Evolutionary conservation across 2,888 invertebrate species (phyloP).

Genomic region (Pilophorus perplexus): DNA sequence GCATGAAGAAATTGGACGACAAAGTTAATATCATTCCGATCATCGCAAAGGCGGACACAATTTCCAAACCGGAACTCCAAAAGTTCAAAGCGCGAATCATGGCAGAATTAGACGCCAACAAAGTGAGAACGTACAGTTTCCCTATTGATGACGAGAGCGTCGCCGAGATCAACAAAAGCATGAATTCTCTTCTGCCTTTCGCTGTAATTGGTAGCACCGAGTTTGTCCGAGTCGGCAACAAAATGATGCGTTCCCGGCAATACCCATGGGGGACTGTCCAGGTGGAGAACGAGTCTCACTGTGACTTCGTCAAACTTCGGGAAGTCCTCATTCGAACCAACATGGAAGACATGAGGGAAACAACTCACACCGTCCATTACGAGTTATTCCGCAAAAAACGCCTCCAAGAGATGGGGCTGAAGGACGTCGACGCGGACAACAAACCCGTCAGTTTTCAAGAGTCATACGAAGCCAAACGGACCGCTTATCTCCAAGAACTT

Average conservation of each 20-base stretch:
- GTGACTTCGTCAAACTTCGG: slow-evolving; percentile 97
- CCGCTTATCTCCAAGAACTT: slow-evolving; percentile 85
- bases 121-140: slow-evolving; percentile 97
- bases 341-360: slow-evolving; percentile 99
- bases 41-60: slow-evolving; percentile 98
- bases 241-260: slow-evolving; percentile 91
- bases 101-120: slow-evolving; percentile 85
- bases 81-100: slow-evolving; percentile 96
- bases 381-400: slow-evolving; percentile 90
- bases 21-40: slow-evolving; percentile 99
- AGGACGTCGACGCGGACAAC: slow-evolving; percentile 88
- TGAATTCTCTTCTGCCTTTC: slow-evolving; percentile 96
- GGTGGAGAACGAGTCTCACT: slow-evolving; percentile 98
- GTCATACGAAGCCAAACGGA: slow-evolving; percentile 90
- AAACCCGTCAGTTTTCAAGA: slow-evolving; percentile 92
- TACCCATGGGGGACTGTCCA: slow-evolving; percentile 99
- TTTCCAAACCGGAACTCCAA: slow-evolving; percentile 94
- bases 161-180: slow-evolving; percentile 78
- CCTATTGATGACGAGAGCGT: slow-evolving; percentile 97
- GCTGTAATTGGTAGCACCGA: slow-evolving; percentile 99
- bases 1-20: slow-evolving; percentile 97
- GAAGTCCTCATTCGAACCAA: slow-evolving; percentile 99
- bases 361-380: slow-evolving; percentile 93
- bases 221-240: slow-evolving; percentile 93
- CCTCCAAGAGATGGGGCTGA: slow-evolving; percentile 87